These are phyloP conservation scores for Neoarius graeffei DNA, from an alignment of 2,113 vertebrate species.

Conservation along the genomic window DNA sequence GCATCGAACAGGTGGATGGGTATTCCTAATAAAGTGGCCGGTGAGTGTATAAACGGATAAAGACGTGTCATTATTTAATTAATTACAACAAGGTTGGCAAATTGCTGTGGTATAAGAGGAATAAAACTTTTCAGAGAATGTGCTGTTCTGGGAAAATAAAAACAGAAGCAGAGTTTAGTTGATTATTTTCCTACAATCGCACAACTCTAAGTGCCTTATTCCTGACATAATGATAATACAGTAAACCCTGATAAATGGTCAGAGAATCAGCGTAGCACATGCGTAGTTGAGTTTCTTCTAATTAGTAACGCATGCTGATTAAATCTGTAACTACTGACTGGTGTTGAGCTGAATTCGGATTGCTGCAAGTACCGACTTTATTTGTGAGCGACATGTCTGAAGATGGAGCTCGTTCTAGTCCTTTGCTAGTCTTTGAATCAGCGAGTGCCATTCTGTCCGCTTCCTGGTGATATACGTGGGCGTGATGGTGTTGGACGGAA, in stretches of 20 bases:
- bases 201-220: neutral
- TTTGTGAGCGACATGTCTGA: constrained; percentile 38
- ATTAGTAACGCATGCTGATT: constrained; percentile 19
- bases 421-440: constrained; percentile 81
- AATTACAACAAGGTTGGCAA: too few relatives aligned
- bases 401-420: constrained; percentile 66
- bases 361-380: neutral
- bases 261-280: neutral
- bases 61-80: too few relatives aligned
- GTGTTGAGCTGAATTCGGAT: constrained; percentile 15
- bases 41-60: too few relatives aligned
- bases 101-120: too few relatives aligned
- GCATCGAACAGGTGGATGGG: too few relatives aligned
- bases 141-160: too few relatives aligned
- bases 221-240: neutral
- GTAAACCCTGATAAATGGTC: neutral
- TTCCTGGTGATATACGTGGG: constrained; percentile 88
- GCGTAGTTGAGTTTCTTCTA: neutral
- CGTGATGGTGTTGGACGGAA: constrained; percentile 80
- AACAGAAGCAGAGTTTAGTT: neutral
- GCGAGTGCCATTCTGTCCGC: constrained; percentile 84
- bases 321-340: neutral
- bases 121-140: too few relatives aligned
- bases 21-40: too few relatives aligned
- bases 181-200: neutral